A percentile compares a stretch with the other conserved stretches of the same genome.
phyloP scores from a whole-genome alignment of 2,888 invertebrate genomes.

The Mythimna pallens region DNA sequence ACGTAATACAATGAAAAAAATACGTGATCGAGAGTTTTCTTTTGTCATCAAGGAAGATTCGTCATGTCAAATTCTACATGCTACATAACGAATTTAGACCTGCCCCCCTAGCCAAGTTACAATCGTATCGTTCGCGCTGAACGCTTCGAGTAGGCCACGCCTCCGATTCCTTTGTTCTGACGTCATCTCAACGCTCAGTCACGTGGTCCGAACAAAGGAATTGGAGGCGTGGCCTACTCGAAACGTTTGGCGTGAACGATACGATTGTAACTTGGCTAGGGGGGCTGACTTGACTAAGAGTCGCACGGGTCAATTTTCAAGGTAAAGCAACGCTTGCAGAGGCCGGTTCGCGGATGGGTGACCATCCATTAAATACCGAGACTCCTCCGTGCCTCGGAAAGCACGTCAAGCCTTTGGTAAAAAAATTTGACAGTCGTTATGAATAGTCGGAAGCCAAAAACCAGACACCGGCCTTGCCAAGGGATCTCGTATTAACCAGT shows the following conservation, averaged over 20 bases:
- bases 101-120: too few relatives aligned
- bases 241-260: too few relatives aligned
- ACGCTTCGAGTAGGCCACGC: too few relatives aligned
- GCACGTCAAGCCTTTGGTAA: not conserved
- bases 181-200: too few relatives aligned
- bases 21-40: not conserved
- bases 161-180: too few relatives aligned
- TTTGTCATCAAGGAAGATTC: not conserved
- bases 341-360: not conserved
- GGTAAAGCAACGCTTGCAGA: not conserved
- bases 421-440: not conserved
- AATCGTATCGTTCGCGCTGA: too few relatives aligned
- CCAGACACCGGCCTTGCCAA: not conserved
- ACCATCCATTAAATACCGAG: not conserved
- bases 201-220: too few relatives aligned
- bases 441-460: not conserved
- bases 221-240: too few relatives aligned
- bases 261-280: too few relatives aligned
- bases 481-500: not conserved
- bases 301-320: not conserved
- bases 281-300: too few relatives aligned
- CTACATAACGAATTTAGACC: too few relatives aligned
- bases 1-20: not conserved
- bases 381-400: not conserved
- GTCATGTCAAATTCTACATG: not conserved